Conservation (phyloP, 2,888 invertebrate genomes). For the Amphipyra berbera region DNA sequence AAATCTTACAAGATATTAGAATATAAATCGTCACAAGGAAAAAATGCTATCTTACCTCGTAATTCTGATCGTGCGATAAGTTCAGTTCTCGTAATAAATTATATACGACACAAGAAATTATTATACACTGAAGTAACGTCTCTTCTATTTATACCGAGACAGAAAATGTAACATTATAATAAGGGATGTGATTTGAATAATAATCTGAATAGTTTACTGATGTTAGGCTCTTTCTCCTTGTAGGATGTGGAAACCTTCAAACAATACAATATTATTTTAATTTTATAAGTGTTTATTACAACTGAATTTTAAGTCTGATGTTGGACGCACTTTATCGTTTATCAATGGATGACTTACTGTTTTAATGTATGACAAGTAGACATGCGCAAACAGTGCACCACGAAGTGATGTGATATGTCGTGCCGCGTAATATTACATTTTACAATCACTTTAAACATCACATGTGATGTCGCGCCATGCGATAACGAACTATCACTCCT, state of each 20-base stretch:
- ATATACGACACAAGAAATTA: slow-evolving; percentile 27
- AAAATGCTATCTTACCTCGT: slow-evolving; percentile 16
- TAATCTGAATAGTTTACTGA: slow-evolving; percentile 37
- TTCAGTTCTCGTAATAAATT: slow-evolving; percentile 22
- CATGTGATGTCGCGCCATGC: too few relatives aligned
- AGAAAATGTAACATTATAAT: slow-evolving; percentile 43
- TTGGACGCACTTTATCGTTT: too few relatives aligned
- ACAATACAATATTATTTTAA: slow-evolving; percentile 3
- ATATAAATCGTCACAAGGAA: slow-evolving; percentile 12
- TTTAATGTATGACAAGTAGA: too few relatives aligned
- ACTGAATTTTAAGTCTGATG: too few relatives aligned
- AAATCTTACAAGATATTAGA: slow-evolving; percentile 1
- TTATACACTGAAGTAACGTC: slow-evolving; percentile 11
- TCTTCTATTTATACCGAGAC: slow-evolving; percentile 29
- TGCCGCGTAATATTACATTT: too few relatives aligned
- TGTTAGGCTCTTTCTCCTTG: slow-evolving; percentile 1
- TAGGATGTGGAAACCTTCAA: background rate
- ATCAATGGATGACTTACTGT: too few relatives aligned
- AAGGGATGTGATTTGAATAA: slow-evolving; percentile 46
- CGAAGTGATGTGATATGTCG: too few relatives aligned
- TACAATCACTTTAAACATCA: too few relatives aligned
- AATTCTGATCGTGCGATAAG: slow-evolving; percentile 33
- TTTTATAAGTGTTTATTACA: too few relatives aligned
- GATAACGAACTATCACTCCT: too few relatives aligned
- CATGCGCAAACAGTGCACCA: too few relatives aligned